phyloP scores from a whole-genome alignment of 2,888 invertebrate species.

The Margaritifera margaritifera region DNA sequence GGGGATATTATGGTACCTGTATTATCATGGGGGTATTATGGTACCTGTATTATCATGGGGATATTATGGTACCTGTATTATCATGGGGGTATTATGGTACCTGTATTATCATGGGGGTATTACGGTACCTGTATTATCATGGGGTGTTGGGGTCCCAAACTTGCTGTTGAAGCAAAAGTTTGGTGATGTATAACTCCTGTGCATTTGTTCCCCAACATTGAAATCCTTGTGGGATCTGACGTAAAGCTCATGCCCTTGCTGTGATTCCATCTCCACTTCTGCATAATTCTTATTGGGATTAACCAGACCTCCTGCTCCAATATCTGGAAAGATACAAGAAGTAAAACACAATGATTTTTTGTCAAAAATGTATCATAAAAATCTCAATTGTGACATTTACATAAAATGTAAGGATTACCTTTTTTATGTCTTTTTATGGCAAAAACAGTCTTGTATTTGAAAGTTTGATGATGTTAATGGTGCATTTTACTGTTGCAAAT shows the following conservation, averaged over 20 bases:
- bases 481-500: too few relatives aligned
- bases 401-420: too few relatives aligned
- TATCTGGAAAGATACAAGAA: constrained; percentile 42
- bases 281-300: constrained; percentile 68
- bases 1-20: too few relatives aligned
- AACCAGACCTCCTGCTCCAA: constrained; percentile 68
- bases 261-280: constrained; percentile 60
- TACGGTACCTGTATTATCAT: constrained; percentile 64
- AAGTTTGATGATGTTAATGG: too few relatives aligned
- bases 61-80: too few relatives aligned
- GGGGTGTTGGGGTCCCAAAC: constrained; percentile 69
- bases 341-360: background rate
- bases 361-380: too few relatives aligned
- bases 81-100: constrained; percentile 26
- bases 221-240: constrained; percentile 63
- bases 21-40: too few relatives aligned
- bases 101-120: constrained; percentile 36
- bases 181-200: constrained; percentile 61
- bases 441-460: too few relatives aligned
- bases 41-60: too few relatives aligned
- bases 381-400: too few relatives aligned
- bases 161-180: constrained; percentile 44
- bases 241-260: constrained; percentile 67
- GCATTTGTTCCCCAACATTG: constrained; percentile 63
- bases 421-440: too few relatives aligned